Conservation (phyloP, 2,888 invertebrate species). For the Anaspis maculata region DNA sequence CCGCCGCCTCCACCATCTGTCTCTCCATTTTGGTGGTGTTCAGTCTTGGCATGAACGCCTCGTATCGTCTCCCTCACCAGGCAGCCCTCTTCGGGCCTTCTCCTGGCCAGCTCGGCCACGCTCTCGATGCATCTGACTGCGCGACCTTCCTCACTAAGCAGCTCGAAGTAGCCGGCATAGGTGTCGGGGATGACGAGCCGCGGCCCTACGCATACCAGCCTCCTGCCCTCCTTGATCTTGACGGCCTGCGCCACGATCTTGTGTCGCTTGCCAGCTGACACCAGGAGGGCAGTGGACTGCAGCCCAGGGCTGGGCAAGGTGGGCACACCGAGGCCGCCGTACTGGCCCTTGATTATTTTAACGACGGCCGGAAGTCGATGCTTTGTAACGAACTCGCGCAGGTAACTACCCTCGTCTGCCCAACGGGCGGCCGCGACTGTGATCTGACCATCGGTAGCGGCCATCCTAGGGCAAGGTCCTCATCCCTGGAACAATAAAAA, state of each 20-base stretch:
- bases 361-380: conserved; percentile 75
- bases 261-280: conserved; percentile 76
- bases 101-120: conserved; percentile 72
- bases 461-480: conserved; percentile 49
- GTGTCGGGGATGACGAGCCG: conserved; percentile 84
- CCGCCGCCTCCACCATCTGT: conserved; percentile 51
- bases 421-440: conserved; percentile 76
- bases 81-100: conserved; percentile 66
- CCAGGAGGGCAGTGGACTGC: conserved; percentile 77
- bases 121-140: conserved; percentile 85
- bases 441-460: conserved; percentile 86
- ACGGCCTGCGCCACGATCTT: conserved; percentile 84
- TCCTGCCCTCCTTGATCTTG: conserved; percentile 80
- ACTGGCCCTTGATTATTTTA: conserved; percentile 90
- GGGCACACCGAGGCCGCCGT: conserved; percentile 83
- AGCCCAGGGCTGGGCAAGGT: conserved; percentile 78
- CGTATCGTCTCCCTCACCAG: conserved; percentile 72
- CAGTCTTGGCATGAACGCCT: conserved; percentile 56
- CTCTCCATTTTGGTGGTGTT: too few relatives aligned
- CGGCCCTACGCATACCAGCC: conserved; percentile 72
- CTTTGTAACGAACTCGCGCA: conserved; percentile 63
- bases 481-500: conserved; percentile 48
- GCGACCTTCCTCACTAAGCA: conserved; percentile 88
- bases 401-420: conserved; percentile 65
- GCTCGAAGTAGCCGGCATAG: conserved; percentile 88